Percentiles rank a stretch among this genome's conserved stretches.
Conservation (phyloP, 2,113 vertebrate genomes). For the Myiozetetes cayanensis region DNA sequence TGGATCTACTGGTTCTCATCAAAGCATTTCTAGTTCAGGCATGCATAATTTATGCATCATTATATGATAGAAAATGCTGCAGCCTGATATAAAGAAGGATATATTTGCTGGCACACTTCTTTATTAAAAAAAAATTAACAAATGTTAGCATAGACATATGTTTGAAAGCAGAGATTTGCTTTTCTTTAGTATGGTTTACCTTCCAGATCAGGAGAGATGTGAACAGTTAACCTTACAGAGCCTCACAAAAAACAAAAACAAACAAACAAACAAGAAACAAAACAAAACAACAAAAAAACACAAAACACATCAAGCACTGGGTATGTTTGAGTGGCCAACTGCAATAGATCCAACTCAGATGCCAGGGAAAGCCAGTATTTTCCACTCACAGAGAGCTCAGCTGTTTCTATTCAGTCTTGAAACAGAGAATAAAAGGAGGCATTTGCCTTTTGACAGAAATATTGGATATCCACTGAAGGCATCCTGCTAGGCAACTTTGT, state of each 20-base stretch:
- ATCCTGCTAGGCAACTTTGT: background rate
- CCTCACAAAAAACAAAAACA: too few species aligned
- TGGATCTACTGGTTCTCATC: background rate
- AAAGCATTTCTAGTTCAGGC: background rate
- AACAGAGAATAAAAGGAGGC: background rate
- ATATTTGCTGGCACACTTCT: background rate
- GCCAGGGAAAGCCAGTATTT: background rate
- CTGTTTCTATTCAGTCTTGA: background rate
- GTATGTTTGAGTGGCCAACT: background rate
- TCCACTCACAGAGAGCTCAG: background rate
- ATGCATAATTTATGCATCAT: background rate
- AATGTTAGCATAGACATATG: background rate
- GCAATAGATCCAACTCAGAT: background rate
- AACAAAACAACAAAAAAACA: too few species aligned
- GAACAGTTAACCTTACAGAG: background rate
- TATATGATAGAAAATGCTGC: background rate
- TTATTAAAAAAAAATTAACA: background rate
- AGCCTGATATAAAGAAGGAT: background rate
- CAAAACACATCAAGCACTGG: background rate
- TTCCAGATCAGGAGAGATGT: background rate
- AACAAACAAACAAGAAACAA: too few species aligned
- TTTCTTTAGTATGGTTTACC: background rate
- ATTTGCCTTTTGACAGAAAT: background rate
- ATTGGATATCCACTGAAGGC: background rate
- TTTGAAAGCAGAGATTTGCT: background rate